Conservation (phyloP, 2,888 invertebrate genomes). For the Acrobasis suavella region DNA sequence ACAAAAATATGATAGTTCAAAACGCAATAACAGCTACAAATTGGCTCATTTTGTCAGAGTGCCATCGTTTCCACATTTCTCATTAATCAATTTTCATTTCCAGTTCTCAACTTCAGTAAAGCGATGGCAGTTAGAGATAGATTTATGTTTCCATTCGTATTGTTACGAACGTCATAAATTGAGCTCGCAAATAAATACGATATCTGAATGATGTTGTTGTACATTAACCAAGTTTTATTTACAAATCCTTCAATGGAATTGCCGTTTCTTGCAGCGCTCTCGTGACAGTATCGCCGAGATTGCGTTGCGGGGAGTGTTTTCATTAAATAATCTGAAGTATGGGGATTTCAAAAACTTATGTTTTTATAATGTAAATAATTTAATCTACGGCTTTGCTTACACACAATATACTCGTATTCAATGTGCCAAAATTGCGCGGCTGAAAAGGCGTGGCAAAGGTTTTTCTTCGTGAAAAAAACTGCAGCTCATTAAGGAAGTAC, state of each 20-base stretch:
- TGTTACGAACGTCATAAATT: conserved; percentile 21
- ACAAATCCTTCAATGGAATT: conserved; percentile 12
- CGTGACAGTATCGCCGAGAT: not conserved
- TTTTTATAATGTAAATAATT: no score
- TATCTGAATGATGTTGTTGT: conserved; percentile 21
- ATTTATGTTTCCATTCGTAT: conserved; percentile 23
- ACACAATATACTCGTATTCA: no score
- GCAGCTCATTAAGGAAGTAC: no score
- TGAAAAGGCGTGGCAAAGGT: no score
- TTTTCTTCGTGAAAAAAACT: no score
- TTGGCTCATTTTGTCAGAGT: conserved; percentile 5
- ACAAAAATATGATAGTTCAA: not conserved
- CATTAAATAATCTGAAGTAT: not conserved
- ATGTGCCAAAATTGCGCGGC: no score
- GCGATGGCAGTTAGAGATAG: conserved; percentile 20
- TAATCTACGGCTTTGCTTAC: no score
- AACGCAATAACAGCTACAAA: conserved; percentile 4
- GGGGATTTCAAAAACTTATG: no score
- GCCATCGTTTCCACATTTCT: conserved; percentile 8
- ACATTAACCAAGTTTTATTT: conserved; percentile 21
- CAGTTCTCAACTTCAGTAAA: conserved; percentile 21
- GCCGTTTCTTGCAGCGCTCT: conserved; percentile 1
- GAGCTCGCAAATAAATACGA: conserved; percentile 21
- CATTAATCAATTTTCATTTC: conserved; percentile 21
- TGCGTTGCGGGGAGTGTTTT: not conserved